phyloP scores from a whole-genome alignment of 2,797 vertebrate genomes.

The Gallinago solitaria region DNA sequence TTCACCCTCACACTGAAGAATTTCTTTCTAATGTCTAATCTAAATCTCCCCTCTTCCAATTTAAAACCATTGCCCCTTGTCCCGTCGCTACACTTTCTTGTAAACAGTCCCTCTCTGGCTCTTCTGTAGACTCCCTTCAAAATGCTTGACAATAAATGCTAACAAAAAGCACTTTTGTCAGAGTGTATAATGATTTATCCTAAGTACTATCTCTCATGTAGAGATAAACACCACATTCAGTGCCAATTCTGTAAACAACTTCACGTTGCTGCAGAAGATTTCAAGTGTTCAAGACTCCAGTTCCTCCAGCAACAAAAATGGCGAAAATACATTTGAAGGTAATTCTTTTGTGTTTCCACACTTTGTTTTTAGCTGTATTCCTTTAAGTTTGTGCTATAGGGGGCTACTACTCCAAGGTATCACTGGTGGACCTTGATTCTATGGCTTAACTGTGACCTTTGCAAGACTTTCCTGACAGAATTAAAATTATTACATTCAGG shows the following conservation, averaged over 20 bases:
- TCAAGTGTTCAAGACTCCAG: neutral
- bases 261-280: neutral
- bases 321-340: neutral
- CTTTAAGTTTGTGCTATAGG: neutral
- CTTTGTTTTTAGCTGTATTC: neutral
- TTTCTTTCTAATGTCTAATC: no score
- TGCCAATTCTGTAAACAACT: neutral
- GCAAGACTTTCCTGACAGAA: neutral
- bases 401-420: neutral
- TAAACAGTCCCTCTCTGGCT: no score
- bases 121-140: neutral
- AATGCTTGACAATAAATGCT: neutral
- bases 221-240: neutral
- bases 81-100: no score
- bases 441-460: neutral
- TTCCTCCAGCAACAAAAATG: neutral
- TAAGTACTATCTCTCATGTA: neutral
- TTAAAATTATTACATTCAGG: neutral
- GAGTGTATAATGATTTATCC: neutral
- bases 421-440: neutral
- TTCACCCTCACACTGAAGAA: no score
- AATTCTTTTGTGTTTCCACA: neutral
- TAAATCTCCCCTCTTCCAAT: no score
- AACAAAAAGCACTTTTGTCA: neutral
- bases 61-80: no score